Base-by-base conservation (phyloP, 1,140 invertebrate species). In the Orussus abietinus region DNA sequence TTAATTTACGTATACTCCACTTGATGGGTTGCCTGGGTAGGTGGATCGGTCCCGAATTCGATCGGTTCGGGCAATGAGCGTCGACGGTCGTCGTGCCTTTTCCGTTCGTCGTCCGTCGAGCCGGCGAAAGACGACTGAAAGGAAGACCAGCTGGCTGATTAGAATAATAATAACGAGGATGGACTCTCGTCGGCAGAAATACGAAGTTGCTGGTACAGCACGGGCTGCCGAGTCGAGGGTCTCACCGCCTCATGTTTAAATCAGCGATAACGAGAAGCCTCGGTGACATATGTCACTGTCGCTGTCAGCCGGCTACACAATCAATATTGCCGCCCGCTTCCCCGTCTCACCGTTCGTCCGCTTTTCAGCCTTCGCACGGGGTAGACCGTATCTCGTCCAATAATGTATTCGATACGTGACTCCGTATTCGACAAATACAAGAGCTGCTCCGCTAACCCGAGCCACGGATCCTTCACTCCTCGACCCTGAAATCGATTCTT, bases 281-380 rank as follows among this genome's bases (percentile, higher is more conserved):
- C 62, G 59, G 63, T 71, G 70, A 73, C 70, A 73, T 71, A 71
- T 72, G 70, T 73, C 69, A 73, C 67, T 71, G 70, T 70, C 69
- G 66, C 66, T 71, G 66, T 70, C 69, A 73, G 67, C 65, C 64
- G 61, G 66, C 68, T 69, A 69, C 66, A 55, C 59, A 66, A 66
- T 66, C 64, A 64, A 67, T 66, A 63, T 55, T 59, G 42, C 57
- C 54, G 49, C 53, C 43, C 51, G 51, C 55, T 44, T 44, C 50
- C 34, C 34, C 21, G 10, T 7, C 34, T 35, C 14, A 35, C 33
- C 20, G 33, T 10, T 20, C 35, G 39, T 26, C 52, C 51, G 55
- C 51, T 58, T 64, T 62, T 61, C 59, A 60, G 51, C 55, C 55
- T 52, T 55, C 54, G 39, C 50, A 52, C 47, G 50, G 10, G n/a